A percentile compares a stretch with the other conserved stretches of the same genome.
These are phyloP conservation scores for Drosophila affinis DNA, from an alignment of 2,888 invertebrate genomes.

Conservation along the genomic window DNA sequence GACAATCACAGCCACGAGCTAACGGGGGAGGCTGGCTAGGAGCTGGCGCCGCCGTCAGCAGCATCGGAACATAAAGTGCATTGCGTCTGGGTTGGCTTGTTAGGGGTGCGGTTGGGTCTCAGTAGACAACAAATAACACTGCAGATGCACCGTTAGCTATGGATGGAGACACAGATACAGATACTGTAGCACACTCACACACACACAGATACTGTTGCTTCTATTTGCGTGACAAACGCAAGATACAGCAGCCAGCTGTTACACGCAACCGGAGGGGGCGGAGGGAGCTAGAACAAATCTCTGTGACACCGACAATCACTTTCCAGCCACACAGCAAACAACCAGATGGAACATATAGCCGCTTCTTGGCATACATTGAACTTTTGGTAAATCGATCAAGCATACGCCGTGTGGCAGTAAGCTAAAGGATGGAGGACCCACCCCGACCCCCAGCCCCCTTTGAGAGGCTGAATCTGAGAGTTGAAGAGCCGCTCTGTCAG, in stretches of 20 bases:
- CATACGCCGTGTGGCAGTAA: conserved; percentile 52
- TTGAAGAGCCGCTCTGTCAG: conserved; percentile 9
- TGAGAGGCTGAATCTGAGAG: conserved; percentile 5
- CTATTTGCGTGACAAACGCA: conserved; percentile 64
- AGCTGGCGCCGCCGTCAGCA: conserved; percentile 57
- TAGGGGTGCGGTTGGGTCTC: conserved; percentile 43
- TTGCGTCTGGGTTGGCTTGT: conserved; percentile 62
- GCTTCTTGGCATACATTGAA: conserved; percentile 52
- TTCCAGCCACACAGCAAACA: conserved; percentile 47
- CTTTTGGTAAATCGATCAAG: conserved; percentile 69
- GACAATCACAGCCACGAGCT: conserved; percentile 57
- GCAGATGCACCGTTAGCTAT: conserved; percentile 10
- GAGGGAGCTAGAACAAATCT: conserved; percentile 42
- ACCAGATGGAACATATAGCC: conserved; percentile 43
- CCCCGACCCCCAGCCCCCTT: neutral
- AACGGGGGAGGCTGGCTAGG: conserved; percentile 47
- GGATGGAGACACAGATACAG: conserved; percentile 24
- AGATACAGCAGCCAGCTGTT: conserved; percentile 32
- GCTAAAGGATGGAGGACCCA: neutral
- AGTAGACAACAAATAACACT: conserved; percentile 60
- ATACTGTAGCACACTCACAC: conserved; percentile 12
- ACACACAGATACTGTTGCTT: conserved; percentile 54
- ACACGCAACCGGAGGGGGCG: neutral
- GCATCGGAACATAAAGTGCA: conserved; percentile 71
- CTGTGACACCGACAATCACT: conserved; percentile 64